Conservation (phyloP, 2,113 vertebrate genomes). For the Tragelaphus buxtoni region DNA sequence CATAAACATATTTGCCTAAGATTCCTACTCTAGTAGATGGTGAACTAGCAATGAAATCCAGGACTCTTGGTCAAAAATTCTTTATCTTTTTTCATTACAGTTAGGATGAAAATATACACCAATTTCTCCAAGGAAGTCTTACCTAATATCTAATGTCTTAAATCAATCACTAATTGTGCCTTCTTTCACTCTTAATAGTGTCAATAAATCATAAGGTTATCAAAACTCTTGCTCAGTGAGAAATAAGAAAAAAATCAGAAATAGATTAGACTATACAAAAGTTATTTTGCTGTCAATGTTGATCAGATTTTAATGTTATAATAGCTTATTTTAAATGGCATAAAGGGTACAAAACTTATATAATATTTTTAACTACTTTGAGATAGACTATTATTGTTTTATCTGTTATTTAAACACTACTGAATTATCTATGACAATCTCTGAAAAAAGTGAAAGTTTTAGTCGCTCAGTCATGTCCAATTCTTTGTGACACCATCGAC, state of each 20-base stretch:
- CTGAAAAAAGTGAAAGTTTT: background rate
- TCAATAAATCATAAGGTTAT: background rate
- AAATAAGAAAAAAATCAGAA: background rate
- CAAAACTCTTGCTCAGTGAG: background rate
- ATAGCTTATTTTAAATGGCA: background rate
- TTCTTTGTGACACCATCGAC: background rate
- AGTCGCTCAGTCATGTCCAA: background rate
- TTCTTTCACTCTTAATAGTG: background rate
- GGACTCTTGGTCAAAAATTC: background rate
- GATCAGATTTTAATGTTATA: background rate
- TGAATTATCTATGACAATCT: background rate
- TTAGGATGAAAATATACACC: background rate
- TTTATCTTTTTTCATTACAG: background rate
- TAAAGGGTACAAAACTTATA: background rate
- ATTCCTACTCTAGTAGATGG: background rate
- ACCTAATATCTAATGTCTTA: background rate
- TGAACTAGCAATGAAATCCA: background rate
- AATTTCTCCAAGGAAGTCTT: background rate
- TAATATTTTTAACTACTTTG: background rate
- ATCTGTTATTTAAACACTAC: background rate
- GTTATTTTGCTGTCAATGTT: background rate
- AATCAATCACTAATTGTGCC: background rate
- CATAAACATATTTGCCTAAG: background rate
- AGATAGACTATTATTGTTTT: background rate
- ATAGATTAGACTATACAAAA: background rate